phyloP scores from a whole-genome alignment of 1,140 invertebrate genomes.

The Frieseomelitta varia region DNA sequence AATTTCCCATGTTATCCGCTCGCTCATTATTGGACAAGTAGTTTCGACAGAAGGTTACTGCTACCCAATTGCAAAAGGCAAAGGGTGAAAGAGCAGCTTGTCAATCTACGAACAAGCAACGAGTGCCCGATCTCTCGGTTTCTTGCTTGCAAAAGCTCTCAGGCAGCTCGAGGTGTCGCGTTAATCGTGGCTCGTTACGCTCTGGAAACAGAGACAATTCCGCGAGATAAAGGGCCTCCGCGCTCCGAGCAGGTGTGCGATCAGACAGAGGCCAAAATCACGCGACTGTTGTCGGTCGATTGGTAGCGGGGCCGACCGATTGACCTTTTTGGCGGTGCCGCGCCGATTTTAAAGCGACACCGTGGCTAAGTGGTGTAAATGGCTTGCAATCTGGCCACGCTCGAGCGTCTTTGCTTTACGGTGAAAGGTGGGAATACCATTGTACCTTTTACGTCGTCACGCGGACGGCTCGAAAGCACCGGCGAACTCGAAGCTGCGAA shows the following conservation, averaged over 20 bases:
- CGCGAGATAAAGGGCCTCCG: constrained; percentile 25
- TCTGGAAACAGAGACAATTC: constrained; percentile 13
- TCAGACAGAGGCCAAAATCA: constrained; percentile 60
- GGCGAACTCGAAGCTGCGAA: constrained; percentile 50
- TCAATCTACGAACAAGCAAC: background rate
- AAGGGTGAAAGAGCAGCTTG: background rate
- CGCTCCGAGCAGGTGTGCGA: constrained; percentile 36
- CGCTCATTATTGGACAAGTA: background rate
- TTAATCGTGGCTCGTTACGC: constrained; percentile 27
- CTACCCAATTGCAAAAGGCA: background rate
- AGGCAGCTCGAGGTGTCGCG: background rate
- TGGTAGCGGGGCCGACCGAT: constrained; percentile 53
- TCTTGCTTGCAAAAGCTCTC: background rate
- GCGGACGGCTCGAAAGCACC: constrained; percentile 16
- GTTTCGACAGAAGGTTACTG: background rate
- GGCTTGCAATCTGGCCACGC: constrained; percentile 35
- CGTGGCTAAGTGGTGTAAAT: constrained; percentile 61
- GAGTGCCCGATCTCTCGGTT: background rate
- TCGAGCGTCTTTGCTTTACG: constrained; percentile 45
- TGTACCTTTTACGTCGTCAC: constrained; percentile 59
- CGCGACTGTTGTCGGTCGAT: constrained; percentile 53
- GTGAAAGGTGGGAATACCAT: constrained; percentile 67
- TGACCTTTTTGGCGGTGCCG: constrained; percentile 56
- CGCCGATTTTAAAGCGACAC: constrained; percentile 40
- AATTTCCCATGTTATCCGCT: background rate